Percentiles rank a stretch among this genome's conserved stretches.
phyloP scores from a whole-genome alignment of 2,888 invertebrate genomes.

The Sturmia bella region DNA sequence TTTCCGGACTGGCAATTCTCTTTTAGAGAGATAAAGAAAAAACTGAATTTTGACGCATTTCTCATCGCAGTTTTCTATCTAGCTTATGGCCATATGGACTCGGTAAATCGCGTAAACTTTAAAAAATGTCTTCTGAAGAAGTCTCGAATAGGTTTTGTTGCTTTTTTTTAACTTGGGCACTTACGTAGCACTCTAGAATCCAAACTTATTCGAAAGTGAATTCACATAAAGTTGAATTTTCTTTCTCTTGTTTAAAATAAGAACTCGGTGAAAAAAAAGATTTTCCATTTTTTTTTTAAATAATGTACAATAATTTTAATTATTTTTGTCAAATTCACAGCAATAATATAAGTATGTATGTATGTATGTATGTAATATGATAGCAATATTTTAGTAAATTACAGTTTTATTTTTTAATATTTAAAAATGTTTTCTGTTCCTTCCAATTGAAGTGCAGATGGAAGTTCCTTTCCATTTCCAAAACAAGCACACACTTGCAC shows the following conservation, averaged over 20 bases:
- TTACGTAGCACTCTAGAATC: too few relatives aligned
- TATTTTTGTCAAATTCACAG: slow-evolving; percentile 69
- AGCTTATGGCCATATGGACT: too few relatives aligned
- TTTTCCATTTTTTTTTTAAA: slow-evolving; percentile 57
- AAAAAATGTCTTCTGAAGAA: too few relatives aligned
- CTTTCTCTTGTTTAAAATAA: not conserved
- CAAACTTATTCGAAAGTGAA: too few relatives aligned
- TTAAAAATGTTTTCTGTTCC: slow-evolving; percentile 38
- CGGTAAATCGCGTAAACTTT: too few relatives aligned
- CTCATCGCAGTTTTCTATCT: too few relatives aligned
- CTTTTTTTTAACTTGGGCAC: too few relatives aligned
- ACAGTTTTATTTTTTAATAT: slow-evolving; percentile 28
- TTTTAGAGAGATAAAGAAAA: too few relatives aligned
- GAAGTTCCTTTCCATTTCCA: slow-evolving; percentile 12
- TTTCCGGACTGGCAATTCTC: too few relatives aligned
- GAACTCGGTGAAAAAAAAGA: too few relatives aligned
- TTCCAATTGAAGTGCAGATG: slow-evolving; percentile 29
- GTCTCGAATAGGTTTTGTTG: too few relatives aligned
- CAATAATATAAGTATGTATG: slow-evolving; percentile 61
- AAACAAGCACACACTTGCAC: slow-evolving; percentile 5
- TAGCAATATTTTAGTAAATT: slow-evolving; percentile 58
- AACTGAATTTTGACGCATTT: too few relatives aligned
- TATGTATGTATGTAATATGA: slow-evolving; percentile 57
- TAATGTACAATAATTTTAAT: slow-evolving; percentile 63
- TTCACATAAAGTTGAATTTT: not conserved